Evolutionary conservation across 2,113 vertebrate species (phyloP).

Genomic region (Chamaetylas fuelleborni): DNA sequence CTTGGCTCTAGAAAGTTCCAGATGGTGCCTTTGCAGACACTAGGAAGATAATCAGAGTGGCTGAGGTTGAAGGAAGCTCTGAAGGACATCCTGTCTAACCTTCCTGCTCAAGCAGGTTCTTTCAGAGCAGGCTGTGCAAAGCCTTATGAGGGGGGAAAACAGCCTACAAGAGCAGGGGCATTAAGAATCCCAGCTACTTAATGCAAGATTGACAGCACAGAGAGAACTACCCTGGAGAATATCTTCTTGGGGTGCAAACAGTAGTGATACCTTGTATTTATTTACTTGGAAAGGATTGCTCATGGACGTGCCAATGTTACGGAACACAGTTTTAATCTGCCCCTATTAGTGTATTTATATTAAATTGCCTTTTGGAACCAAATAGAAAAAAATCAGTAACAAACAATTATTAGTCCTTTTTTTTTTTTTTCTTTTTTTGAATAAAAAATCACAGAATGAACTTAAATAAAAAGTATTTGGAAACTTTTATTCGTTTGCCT

Average conservation of each 20-base stretch:
- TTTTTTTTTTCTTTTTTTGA: not conserved
- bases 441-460: not conserved
- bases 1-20: not conserved
- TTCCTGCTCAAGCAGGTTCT: not conserved
- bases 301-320: not conserved
- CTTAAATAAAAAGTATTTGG: not conserved
- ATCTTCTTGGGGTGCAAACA: not conserved
- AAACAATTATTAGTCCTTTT: not conserved
- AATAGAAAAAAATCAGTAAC: not conserved
- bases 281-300: not conserved
- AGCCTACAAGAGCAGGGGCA: accelerated
- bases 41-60: not conserved
- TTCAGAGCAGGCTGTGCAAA: not conserved
- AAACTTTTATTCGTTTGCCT: not conserved
- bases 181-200: not conserved
- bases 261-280: not conserved
- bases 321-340: not conserved
- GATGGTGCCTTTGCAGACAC: not conserved
- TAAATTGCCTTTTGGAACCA: not conserved
- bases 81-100: not conserved
- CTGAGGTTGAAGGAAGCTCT: not conserved
- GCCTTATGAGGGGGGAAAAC: not conserved
- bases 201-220: not conserved
- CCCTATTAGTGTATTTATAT: not conserved
- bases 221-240: not conserved